Conservation (phyloP, 2,888 invertebrate species). For the Meiosimyza platycephala region DNA sequence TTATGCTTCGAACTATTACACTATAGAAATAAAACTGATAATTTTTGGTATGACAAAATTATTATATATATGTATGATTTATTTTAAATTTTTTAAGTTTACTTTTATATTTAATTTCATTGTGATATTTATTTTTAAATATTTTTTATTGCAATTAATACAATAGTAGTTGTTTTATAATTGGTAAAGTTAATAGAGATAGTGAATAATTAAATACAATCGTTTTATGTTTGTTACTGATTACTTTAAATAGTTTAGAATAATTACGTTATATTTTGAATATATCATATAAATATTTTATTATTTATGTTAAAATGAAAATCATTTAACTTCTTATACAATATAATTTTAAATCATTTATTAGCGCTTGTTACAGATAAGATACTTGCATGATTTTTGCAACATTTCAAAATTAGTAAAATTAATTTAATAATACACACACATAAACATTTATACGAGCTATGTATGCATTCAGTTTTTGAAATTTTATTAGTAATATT, state of each 20-base stretch:
- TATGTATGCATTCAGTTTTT: too few species aligned
- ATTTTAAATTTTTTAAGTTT: constrained; percentile 39
- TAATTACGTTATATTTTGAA: constrained; percentile 6
- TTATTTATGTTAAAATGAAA: constrained; percentile 25
- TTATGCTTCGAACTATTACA: neutral
- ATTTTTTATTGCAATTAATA: constrained; percentile 26
- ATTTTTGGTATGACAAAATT: constrained; percentile 52
- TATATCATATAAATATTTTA: neutral
- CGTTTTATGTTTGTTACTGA: too few species aligned
- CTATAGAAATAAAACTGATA: constrained; percentile 33
- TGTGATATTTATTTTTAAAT: constrained; percentile 18
- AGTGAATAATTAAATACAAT: neutral
- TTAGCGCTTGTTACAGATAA: constrained; percentile 7
- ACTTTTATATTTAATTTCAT: constrained; percentile 31
- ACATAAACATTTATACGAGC: constrained; percentile 27
- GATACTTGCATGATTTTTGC: neutral
- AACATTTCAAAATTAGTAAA: neutral
- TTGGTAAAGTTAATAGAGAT: constrained; percentile 7
- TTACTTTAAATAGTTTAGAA: constrained; percentile 11
- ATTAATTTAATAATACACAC: constrained; percentile 19
- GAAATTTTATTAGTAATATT: too few species aligned
- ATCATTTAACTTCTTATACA: neutral
- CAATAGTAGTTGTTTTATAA: constrained; percentile 21
- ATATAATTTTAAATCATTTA: constrained; percentile 1
- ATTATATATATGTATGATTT: constrained; percentile 46